Evolutionary conservation across 2,113 vertebrate species (phyloP).

Genomic region (Anarhynchus alexandrinus): DNA sequence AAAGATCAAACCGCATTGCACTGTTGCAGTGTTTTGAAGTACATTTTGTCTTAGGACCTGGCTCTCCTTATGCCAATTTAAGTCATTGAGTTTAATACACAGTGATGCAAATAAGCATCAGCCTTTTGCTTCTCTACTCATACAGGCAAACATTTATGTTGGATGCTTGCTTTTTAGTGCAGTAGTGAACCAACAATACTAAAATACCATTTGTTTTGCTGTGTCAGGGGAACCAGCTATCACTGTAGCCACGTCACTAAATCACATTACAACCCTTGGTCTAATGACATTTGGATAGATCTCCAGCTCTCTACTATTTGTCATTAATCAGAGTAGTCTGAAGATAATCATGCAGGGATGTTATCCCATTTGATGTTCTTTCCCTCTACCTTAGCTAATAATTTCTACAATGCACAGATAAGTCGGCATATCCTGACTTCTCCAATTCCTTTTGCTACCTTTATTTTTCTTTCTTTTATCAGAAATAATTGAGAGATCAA

Average conservation of each 20-base stretch:
- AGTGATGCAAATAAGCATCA: neutral
- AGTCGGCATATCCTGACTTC: neutral
- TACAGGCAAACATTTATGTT: neutral
- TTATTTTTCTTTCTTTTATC: neutral
- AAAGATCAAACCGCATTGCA: neutral
- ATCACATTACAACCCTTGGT: neutral
- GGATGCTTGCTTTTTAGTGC: neutral
- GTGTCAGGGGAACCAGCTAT: neutral
- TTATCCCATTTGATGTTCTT: constrained; percentile 7
- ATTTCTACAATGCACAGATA: neutral
- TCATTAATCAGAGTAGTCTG: neutral
- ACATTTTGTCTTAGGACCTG: neutral
- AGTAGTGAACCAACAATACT: neutral
- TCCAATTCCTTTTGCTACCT: neutral
- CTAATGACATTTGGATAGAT: constrained; percentile 46
- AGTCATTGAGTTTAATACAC: neutral
- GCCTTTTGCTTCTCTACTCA: neutral
- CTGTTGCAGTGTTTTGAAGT: neutral
- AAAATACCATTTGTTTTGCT: neutral
- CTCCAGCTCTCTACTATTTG: neutral
- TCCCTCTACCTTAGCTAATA: neutral
- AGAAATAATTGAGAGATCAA: constrained; percentile 7
- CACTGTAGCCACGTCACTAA: neutral
- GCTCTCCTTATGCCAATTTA: neutral
- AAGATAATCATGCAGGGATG: constrained; percentile 20